Percentiles rank a stretch among this genome's conserved stretches.
Evolutionary conservation across 2,113 vertebrate species (phyloP).

Genomic region (Emydocephalus ijimae): DNA sequence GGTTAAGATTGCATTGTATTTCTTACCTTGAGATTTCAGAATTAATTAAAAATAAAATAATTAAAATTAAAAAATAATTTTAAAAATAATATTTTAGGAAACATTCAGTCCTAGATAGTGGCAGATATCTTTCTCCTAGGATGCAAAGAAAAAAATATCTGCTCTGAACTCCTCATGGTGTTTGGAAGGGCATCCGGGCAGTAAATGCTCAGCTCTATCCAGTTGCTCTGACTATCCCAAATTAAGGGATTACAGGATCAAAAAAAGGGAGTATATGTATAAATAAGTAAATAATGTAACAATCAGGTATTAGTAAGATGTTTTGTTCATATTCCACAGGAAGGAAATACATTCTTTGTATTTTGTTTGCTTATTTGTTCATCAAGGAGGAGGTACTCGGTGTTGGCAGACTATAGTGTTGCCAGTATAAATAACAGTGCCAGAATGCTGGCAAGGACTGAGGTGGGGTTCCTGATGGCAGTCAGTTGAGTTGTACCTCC

Average conservation of each 20-base stretch:
- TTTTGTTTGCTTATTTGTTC: background rate
- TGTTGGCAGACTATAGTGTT: background rate
- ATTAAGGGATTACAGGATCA: background rate
- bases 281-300: background rate
- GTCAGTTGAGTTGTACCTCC: background rate
- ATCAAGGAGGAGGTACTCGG: background rate
- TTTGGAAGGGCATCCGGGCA: background rate
- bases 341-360: background rate
- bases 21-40: background rate
- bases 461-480: background rate
- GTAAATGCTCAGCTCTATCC: background rate
- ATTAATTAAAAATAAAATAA: background rate
- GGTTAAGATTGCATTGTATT: background rate
- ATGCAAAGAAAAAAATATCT: background rate
- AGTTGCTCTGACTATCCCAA: background rate
- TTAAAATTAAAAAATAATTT: background rate
- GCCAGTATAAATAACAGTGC: background rate
- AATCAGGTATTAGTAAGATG: background rate
- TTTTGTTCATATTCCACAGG: background rate
- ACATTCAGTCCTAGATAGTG: background rate
- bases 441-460: background rate
- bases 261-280: background rate
- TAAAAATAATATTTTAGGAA: background rate
- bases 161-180: background rate
- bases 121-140: background rate